These are phyloP conservation scores for Tachysurus vachellii DNA, from an alignment of 2,113 vertebrate genomes.

Conservation along the genomic window DNA sequence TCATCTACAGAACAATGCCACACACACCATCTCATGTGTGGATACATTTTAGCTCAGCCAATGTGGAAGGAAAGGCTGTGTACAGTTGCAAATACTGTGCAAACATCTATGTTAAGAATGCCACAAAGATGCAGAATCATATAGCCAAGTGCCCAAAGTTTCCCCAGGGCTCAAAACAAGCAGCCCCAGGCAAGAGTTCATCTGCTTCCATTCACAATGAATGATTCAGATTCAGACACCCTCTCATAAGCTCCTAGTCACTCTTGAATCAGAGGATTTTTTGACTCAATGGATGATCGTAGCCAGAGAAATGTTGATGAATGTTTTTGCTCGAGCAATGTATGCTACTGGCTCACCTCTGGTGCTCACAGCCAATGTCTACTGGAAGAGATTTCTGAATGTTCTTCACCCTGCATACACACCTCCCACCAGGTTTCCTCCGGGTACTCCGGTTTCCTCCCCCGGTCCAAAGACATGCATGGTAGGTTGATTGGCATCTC, in stretches of 20 bases:
- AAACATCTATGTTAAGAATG: conserved; percentile 52
- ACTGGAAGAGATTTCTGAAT: conserved; percentile 60
- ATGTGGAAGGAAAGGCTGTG: conserved; percentile 54
- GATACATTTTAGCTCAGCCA: conserved; percentile 59
- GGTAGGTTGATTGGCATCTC: too few species aligned
- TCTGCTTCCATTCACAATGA: background rate
- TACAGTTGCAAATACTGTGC: conserved; percentile 63
- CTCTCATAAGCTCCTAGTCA: background rate
- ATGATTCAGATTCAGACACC: background rate
- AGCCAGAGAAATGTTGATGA: conserved; percentile 51
- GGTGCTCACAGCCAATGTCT: conserved; percentile 57
- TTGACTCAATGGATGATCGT: conserved; percentile 55
- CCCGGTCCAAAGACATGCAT: too few species aligned
- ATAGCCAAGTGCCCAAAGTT: conserved; percentile 60
- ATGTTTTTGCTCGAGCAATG: too few species aligned
- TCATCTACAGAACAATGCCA: too few species aligned
- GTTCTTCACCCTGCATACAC: conserved; percentile 56
- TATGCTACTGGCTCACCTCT: conserved; percentile 61
- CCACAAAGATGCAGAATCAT: conserved; percentile 63
- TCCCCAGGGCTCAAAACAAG: conserved; percentile 37
- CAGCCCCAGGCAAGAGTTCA: background rate
- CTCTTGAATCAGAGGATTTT: conserved; percentile 33
- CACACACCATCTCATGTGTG: too few species aligned
- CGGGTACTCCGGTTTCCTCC: too few species aligned
- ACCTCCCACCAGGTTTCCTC: too few species aligned